phyloP scores from a whole-genome alignment of 2,888 invertebrate genomes.

The Diogma glabrata region DNA sequence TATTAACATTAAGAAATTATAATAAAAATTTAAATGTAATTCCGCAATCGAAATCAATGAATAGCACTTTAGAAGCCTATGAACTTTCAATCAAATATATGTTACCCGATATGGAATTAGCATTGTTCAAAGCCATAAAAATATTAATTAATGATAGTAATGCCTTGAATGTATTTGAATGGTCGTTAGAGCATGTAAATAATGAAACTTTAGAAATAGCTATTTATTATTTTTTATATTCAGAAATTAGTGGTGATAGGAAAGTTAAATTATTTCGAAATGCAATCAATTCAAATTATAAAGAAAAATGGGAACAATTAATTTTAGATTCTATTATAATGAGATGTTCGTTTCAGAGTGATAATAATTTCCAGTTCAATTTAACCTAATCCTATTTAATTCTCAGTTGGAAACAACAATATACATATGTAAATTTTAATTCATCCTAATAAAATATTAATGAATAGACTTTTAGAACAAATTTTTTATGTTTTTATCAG shows the following conservation, averaged over 20 bases:
- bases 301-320: slow-evolving; percentile 35
- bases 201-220: slow-evolving; percentile 32
- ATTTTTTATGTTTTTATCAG: too few species aligned
- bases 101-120: slow-evolving; percentile 29
- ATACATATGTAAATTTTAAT: too few species aligned
- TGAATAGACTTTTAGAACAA: too few species aligned
- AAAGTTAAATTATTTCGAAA: slow-evolving; percentile 31
- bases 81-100: slow-evolving; percentile 35
- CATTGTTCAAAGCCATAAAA: slow-evolving; percentile 27
- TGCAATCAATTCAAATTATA: slow-evolving; percentile 31
- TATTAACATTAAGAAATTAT: slow-evolving; percentile 26
- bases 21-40: slow-evolving; percentile 21
- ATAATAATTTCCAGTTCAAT: too few species aligned
- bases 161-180: slow-evolving; percentile 31
- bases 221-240: slow-evolving; percentile 34
- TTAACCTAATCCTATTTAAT: too few species aligned
- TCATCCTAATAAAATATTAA: too few species aligned
- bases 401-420: too few species aligned
- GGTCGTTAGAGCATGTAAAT: slow-evolving; percentile 35
- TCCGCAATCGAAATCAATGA: slow-evolving; percentile 27
- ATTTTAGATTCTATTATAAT: slow-evolving; percentile 32
- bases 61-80: slow-evolving; percentile 31
- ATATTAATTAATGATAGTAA: slow-evolving; percentile 27
- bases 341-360: slow-evolving; percentile 22
- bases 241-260: slow-evolving; percentile 25